Evolutionary conservation across 2,888 invertebrate genomes (phyloP), one percentile per base, ranked within the genome.

Genomic region (Agrilus biguttatus): DNA sequence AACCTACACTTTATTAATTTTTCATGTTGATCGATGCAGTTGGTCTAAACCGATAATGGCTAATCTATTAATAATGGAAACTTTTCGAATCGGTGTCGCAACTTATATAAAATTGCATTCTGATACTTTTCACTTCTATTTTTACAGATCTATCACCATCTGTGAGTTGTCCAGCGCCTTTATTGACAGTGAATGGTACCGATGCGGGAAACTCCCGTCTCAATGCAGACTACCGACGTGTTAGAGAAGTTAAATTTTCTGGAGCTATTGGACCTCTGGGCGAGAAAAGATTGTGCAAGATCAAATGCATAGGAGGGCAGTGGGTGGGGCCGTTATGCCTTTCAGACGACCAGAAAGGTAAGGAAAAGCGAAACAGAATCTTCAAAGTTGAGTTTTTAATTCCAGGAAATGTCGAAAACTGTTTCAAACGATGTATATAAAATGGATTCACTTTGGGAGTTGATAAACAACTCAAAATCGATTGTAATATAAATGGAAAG

Each of bases 291-390:
- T 73, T 83, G 43, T 87, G 87, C 65, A 87, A 87, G 65, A 83
- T 87, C 50, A 85, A 86, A 62, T 87, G 87, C 59, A 78, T 86
- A 46, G 83, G 81, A 58, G 86, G 86, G 37, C 80, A 83, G 60
- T 87, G 87, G 87, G 82, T 85, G 36, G 87, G 87, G 3, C 87
- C 87, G 1, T 68, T 87, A 14, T 87, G 87, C 62, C 10, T 28
- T 28, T 28, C 28, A 28, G 80, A 80, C 40, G 75, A 73, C 48
- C 78, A 82, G 53, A 77, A 80, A 71, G 83, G 85, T 84, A 69
- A 68, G 48, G 46, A 37, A 36, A 12, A 32, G 12, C 14, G 33
- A 34, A 12, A 19, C 28, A 33, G 28, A 21, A 12, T 17, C 21
- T 28, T 28, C 2, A 28, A 28, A 28, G 28, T 28, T 28, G 10